A percentile compares a stretch with the other conserved stretches of the same genome.
Evolutionary conservation across 2,797 vertebrate species (phyloP).

Genomic region (Luscinia luscinia): DNA sequence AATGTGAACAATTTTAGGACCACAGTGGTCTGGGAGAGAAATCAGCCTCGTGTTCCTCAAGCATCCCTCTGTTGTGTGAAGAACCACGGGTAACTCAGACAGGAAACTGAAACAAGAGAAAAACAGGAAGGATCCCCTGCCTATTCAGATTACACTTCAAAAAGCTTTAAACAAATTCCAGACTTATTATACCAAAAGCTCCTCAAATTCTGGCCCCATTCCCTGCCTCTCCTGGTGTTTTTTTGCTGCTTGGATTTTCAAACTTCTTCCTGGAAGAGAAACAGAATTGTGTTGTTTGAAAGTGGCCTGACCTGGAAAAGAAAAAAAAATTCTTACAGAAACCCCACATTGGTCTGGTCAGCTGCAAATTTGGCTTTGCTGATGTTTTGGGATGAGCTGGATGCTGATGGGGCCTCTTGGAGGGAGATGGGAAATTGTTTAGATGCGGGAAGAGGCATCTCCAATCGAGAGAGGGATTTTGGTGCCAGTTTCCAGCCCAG

Average conservation of each 20-base stretch:
- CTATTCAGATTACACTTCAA: neutral
- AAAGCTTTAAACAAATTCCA: neutral
- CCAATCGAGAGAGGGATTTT: neutral
- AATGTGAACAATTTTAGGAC: neutral
- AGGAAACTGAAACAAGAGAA: neutral
- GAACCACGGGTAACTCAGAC: neutral
- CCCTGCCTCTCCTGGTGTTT: neutral
- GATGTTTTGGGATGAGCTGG: neutral
- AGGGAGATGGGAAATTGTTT: neutral
- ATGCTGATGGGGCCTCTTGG: neutral
- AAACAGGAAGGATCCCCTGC: neutral
- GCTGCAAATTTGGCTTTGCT: neutral
- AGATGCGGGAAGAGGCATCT: neutral
- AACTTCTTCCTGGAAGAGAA: neutral
- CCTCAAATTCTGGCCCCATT: neutral
- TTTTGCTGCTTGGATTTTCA: neutral
- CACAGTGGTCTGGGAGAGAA: neutral
- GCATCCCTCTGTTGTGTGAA: neutral
- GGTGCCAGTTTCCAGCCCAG: accelerated
- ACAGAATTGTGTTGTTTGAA: neutral
- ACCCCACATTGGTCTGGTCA: neutral
- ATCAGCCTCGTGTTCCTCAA: neutral
- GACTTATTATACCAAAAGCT: neutral
- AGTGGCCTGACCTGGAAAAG: neutral
- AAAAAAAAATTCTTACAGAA: neutral